A percentile compares a stretch with the other conserved stretches of the same genome.
phyloP scores from a whole-genome alignment of 2,888 invertebrate species.

The Oegoconia quadripuncta region DNA sequence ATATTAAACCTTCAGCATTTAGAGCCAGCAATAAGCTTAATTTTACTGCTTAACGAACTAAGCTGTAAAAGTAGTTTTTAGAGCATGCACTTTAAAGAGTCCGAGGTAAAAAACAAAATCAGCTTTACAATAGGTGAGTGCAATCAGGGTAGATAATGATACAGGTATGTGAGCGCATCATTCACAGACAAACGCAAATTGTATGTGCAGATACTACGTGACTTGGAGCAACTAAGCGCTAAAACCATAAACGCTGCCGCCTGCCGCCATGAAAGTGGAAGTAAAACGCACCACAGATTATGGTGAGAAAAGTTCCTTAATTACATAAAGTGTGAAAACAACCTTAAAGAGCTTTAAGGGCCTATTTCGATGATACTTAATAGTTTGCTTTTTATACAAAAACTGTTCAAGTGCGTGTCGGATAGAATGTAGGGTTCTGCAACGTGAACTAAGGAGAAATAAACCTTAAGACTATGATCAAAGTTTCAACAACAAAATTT shows the following conservation, averaged over 20 bases:
- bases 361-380: too few species aligned
- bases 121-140: slow-evolving; percentile 28
- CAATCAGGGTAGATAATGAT: slow-evolving; percentile 25
- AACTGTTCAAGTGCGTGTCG: too few species aligned
- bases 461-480: too few species aligned
- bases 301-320: too few species aligned
- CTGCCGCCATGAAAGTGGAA: too few species aligned
- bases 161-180: slow-evolving; percentile 21
- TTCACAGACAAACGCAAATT: background rate
- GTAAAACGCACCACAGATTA: too few species aligned
- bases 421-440: too few species aligned
- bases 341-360: too few species aligned
- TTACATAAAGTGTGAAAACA: too few species aligned
- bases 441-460: too few species aligned
- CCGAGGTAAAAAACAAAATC: slow-evolving; percentile 25
- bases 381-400: too few species aligned
- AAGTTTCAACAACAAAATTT: too few species aligned
- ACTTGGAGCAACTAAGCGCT: slow-evolving; percentile 6
- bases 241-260: slow-evolving; percentile 2
- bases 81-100: slow-evolving; percentile 30
- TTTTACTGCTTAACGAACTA: slow-evolving; percentile 28
- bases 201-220: background rate
- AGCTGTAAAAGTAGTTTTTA: slow-evolving; percentile 32
- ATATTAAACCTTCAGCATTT: slow-evolving; percentile 22
- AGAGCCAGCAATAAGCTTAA: slow-evolving; percentile 30